Evolutionary conservation across 2,797 vertebrate species (phyloP), one percentile per base, ranked within the genome.

Genomic region (Pelobates cultripes): DNA sequence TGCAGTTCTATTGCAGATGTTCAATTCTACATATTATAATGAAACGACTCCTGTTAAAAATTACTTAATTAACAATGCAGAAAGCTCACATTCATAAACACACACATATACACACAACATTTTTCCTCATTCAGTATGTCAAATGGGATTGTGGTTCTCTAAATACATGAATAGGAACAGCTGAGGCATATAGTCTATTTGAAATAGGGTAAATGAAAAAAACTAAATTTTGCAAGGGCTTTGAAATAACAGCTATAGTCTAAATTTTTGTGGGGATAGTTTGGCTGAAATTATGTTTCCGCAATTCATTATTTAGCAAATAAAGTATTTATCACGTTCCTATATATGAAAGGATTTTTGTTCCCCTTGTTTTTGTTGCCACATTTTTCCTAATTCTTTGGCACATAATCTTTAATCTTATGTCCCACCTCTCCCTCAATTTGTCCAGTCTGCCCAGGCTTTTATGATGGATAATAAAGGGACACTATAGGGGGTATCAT

Each of bases 391-490:
- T 3, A 41, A 3, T 84, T 70, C 86, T 70, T 41, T 73, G 78
- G 13, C 77, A 77, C 13, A 85, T 78, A 88, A 83, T 43, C 60
- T 79, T 72, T 85, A 80, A 71, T 80, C 47, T 43, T n/a, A 81
- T 82, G 75, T 70, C 0, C 86, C 55, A 69, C 84, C 80, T n/a
- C n/a, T 79, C 77, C 61, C 55, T 77, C 70, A 63, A 79, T 87
- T 82, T 87, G 85, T 86, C 82, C 83, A 63, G 68, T 85, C 82
- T 84, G 85, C 86, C 69, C 60, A 87, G 0, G 2, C 84, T 90
- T 89, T 89, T 85, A 87, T 74, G 70, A 87, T 74, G 85, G 60
- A 69, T 82, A 81, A 86, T 73, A 85, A 88, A 88, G 85, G 81
- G 86, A 83, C 70, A 63, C 85, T 81, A 86, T 69, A 86, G 85